Evolutionary conservation across 2,797 vertebrate species (phyloP), one percentile per base, ranked within the genome.

Genomic region (Sebastes hubbsi): DNA sequence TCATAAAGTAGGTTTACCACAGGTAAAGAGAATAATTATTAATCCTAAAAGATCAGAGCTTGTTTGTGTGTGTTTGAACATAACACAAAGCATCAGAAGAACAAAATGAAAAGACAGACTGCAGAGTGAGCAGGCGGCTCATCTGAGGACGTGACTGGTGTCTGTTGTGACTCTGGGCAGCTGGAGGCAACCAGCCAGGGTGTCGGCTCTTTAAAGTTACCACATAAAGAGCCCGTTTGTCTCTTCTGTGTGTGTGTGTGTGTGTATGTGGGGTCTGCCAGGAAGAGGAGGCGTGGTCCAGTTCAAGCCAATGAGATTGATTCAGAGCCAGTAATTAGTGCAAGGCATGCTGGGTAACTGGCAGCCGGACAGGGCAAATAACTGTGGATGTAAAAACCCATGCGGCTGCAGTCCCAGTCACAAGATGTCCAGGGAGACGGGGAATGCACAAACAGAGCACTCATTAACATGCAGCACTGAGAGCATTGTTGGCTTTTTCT

Each of bases 211-310:
- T 87, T 84, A 27, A 86, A 90, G 49, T 2, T 8, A 30, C 80
- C 84, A 87, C 89, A 93, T 83, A 93, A 93, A 91, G 88, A 42
- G 72, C 77, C 70, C 1, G 80, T 81, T 92, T 94, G 91, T 93
- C 74, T 83, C 58, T 46, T 70, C 65, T 63, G 49, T 52, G 30
- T 42, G 14, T 49, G 30, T 42, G 14, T 49, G 74, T 68, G 58
- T 82, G 27, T 29, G 27, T 29, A 49, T 56, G 58, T 27, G 59
- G 25, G n/a, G 72, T 60, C 32, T 85, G 84, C 75, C 66, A 69
- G 81, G 49, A 63, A 82, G 82, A 78, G 2, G 72, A 90, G 91
- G 83, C 20, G 86, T 83, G 87, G 88, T 36, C 1, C 13, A n/a
- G 13, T 22, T 65, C 46, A 66, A 64, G 59, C 91, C 93, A 89